Base-by-base conservation (phyloP, 2,888 invertebrate species). In the Chrysodeixis includens region DNA sequence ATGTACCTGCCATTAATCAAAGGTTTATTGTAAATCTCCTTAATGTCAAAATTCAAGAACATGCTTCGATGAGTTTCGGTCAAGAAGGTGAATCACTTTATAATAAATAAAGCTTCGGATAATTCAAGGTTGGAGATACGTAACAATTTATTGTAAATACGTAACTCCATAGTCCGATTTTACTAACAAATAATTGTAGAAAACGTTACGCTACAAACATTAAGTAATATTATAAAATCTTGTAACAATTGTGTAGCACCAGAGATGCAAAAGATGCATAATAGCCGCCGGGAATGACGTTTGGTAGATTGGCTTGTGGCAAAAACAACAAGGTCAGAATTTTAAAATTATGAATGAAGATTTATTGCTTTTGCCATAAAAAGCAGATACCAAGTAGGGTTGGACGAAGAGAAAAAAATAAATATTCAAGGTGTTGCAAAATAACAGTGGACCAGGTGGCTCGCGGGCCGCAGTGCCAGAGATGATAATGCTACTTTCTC, bases 401-500 rank as follows among this genome's bases (percentile, higher is more conserved):
- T 78, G 82, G 81, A 77, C 79, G 85, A 68, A 69, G 62, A 32
- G 40, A 70, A 83, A 83, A 83, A 83, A 77, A 84, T 84, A 86
- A 84, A 87, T 86, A 86, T 87, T 86, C 83, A 86, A 88, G 87
- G 83, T 84, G 85, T 90, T 90, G 86, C 90, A 87, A 89, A 87
- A 88, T 83, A 82, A 56, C 81, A 80, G 82, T 76, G 80, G 74
- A 77, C 78, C 82, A 82, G 77, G 79, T 81, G 82, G 81, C 68
- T 74, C 69, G 62, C 59, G 40, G 58, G 63, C 62, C 67, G 74
- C 75, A 66, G 71, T 77, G 78, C 76, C 83, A 82, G 88, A 89
- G 89, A 90, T 90, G 90, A 88, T 87, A 49, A 91, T 82, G 88
- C 76, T 83, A 92, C 93, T 93, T 93, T 93, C 93, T 91, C 93